Evolutionary conservation across 1,140 invertebrate species (phyloP).

Genomic region (Lucilia cuprina): DNA sequence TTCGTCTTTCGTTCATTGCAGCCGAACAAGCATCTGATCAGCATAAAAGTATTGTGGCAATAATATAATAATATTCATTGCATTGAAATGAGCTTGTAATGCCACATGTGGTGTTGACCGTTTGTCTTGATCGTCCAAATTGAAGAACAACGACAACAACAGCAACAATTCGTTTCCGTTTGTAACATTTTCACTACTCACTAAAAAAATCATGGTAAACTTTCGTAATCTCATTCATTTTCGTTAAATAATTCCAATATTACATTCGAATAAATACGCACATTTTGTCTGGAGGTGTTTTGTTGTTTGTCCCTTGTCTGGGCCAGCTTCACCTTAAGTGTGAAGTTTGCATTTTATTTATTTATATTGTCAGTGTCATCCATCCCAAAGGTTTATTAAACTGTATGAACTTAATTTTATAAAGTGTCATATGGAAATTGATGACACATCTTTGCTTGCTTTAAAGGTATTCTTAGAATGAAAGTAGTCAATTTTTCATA

Average conservation of each 20-base stretch:
- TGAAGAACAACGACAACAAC: not conserved
- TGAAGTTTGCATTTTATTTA: not conserved
- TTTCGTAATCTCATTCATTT: not conserved
- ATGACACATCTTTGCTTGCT: not conserved
- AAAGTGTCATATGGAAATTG: not conserved
- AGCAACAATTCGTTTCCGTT: not conserved
- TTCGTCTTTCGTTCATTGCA: not conserved
- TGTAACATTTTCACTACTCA: not conserved
- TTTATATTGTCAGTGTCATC: not conserved
- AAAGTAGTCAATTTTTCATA: too few relatives aligned
- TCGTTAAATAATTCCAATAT: not conserved
- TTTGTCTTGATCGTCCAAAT: constrained; percentile 7
- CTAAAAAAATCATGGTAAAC: not conserved
- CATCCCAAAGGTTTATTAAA: not conserved
- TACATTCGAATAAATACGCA: not conserved
- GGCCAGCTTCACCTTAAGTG: not conserved
- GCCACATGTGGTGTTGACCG: constrained; percentile 24
- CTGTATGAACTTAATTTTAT: not conserved
- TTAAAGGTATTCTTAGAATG: not conserved
- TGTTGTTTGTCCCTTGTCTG: not conserved
- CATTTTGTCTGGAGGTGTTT: not conserved
- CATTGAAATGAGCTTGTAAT: constrained; percentile 25
- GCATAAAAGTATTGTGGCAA: not conserved
- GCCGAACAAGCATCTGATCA: not conserved
- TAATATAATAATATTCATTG: not conserved